Evolutionary conservation across 2,797 vertebrate species (phyloP).

Genomic region (Anguilla pacifica): DNA sequence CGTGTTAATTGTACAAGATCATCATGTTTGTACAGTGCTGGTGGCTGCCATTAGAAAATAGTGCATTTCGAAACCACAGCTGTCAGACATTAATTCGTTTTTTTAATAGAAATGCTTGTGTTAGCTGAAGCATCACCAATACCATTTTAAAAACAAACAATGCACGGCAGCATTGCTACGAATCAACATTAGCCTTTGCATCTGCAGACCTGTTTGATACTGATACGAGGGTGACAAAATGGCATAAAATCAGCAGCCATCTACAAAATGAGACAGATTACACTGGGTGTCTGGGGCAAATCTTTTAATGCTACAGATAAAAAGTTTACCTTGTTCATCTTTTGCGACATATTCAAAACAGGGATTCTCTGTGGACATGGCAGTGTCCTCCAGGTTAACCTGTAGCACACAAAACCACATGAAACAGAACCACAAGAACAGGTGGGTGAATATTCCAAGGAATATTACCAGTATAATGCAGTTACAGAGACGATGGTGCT

Average conservation of each 20-base stretch:
- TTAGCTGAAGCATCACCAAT: background rate
- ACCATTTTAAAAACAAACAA: background rate
- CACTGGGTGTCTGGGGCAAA: background rate
- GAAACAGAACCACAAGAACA: background rate
- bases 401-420: conserved; percentile 39
- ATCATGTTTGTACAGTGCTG: background rate
- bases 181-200: background rate
- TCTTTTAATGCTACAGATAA: background rate
- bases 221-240: background rate
- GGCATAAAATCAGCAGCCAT: background rate
- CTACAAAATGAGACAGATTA: background rate
- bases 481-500: background rate
- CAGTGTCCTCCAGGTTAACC: conserved; percentile 56
- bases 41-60: background rate
- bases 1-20: background rate
- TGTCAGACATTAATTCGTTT: background rate
- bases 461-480: background rate
- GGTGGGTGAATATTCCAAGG: background rate
- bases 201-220: background rate
- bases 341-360: conserved; percentile 50
- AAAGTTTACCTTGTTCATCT: conserved; percentile 59
- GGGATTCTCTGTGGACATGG: conserved; percentile 51
- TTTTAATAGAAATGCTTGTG: background rate
- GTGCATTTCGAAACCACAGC: background rate
- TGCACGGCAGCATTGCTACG: background rate